Evolutionary conservation across 2,888 invertebrate genomes (phyloP).

Genomic region (Morpho helenor): DNA sequence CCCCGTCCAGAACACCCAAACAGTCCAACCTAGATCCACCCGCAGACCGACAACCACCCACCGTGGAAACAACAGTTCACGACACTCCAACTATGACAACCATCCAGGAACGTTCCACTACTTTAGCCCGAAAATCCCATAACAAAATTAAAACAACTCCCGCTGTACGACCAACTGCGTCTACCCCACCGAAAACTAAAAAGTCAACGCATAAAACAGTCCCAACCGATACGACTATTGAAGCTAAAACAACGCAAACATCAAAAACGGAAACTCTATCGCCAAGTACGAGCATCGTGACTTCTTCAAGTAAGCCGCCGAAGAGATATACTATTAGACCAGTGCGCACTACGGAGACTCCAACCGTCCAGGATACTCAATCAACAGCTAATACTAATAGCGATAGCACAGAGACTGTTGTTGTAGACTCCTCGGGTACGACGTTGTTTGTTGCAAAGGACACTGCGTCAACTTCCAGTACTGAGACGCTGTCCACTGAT

Average conservation of each 20-base stretch:
- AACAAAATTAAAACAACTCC: conserved; percentile 65
- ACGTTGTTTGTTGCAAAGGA: conserved; percentile 54
- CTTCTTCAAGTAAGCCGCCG: conserved; percentile 51
- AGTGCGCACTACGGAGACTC: conserved; percentile 61
- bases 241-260: conserved; percentile 55
- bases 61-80: conserved; percentile 46
- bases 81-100: conserved; percentile 56
- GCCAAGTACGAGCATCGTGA: no score
- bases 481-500: conserved; percentile 58
- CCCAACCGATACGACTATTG: conserved; percentile 51
- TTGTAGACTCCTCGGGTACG: conserved; percentile 57
- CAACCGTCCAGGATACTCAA: conserved; percentile 64
- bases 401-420: conserved; percentile 74
- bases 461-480: conserved; percentile 51
- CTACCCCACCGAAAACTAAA: conserved; percentile 60
- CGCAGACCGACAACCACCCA: conserved; percentile 57
- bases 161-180: conserved; percentile 55
- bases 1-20: conserved; percentile 73
- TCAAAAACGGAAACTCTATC: conserved; percentile 29
- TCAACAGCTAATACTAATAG: conserved; percentile 64
- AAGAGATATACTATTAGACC: conserved; percentile 77
- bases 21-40: conserved; percentile 67
- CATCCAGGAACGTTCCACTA: conserved; percentile 59
- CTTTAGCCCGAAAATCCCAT: conserved; percentile 59
- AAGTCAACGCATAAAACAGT: conserved; percentile 57